Percentiles rank a stretch among this genome's conserved stretches.
These are phyloP conservation scores for Elanoides forficatus DNA, from an alignment of 2,113 vertebrate species.

Conservation along the genomic window DNA sequence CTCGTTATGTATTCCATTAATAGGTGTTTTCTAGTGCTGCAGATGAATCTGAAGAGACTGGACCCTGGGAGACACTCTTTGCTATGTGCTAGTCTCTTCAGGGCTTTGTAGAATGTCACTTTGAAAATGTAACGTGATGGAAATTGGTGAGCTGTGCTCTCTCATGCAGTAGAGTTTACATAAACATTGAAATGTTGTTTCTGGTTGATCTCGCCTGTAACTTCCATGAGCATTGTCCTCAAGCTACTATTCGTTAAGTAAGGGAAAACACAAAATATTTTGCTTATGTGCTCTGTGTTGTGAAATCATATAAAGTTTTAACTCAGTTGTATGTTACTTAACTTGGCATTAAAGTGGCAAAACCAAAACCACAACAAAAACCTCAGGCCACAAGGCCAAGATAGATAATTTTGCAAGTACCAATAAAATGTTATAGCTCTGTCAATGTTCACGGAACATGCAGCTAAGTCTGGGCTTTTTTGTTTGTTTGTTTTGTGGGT, in stretches of 20 bases:
- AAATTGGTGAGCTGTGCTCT: conserved; percentile 21
- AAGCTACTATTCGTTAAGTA: background rate
- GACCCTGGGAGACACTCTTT: background rate
- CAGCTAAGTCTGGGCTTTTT: background rate
- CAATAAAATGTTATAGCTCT: background rate
- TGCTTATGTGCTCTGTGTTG: background rate
- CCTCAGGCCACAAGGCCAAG: background rate
- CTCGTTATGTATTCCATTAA: background rate
- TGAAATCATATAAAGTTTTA: background rate
- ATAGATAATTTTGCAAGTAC: background rate
- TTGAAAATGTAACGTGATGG: conserved; percentile 44
- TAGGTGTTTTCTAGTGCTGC: background rate
- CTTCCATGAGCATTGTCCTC: background rate
- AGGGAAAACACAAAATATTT: background rate
- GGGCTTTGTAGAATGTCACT: conserved; percentile 25
- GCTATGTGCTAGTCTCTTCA: background rate
- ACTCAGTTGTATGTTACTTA: background rate
- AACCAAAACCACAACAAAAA: background rate
- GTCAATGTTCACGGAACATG: background rate
- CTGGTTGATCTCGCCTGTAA: background rate
- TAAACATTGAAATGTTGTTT: conserved; percentile 40
- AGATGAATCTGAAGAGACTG: background rate
- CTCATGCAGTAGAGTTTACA: conserved; percentile 19
- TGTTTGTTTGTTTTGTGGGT: background rate
- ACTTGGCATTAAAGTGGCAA: background rate